Evolutionary conservation across 2,797 vertebrate species (phyloP).

Genomic region (Sibirionetta formosa): DNA sequence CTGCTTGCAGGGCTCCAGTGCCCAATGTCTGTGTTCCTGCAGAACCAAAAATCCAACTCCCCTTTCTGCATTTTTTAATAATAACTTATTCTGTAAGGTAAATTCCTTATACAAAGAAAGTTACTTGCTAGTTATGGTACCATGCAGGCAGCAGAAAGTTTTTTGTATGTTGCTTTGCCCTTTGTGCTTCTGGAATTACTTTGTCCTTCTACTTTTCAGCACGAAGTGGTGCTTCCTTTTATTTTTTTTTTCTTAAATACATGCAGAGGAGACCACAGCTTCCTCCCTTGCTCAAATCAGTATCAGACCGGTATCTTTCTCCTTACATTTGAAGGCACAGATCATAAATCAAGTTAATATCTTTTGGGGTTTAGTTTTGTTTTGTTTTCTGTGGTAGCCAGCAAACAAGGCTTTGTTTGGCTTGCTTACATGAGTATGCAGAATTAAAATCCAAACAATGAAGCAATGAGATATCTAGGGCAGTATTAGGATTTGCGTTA

Average conservation of each 20-base stretch:
- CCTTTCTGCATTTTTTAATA: neutral
- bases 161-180: neutral
- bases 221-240: neutral
- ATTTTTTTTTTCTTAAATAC: neutral
- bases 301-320: neutral
- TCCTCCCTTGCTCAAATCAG: neutral
- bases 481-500: neutral
- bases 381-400: neutral
- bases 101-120: neutral
- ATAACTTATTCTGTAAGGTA: neutral
- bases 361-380: neutral
- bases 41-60: neutral
- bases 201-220: neutral
- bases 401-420: neutral
- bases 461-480: neutral
- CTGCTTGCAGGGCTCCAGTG: neutral
- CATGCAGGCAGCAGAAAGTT: neutral
- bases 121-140: neutral
- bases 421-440: neutral
- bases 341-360: neutral
- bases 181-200: neutral
- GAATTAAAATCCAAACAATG: neutral
- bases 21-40: neutral
- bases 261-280: neutral
- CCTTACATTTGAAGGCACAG: neutral